Percentiles rank a stretch among this genome's conserved stretches.
These are phyloP conservation scores for Pollenia angustigena DNA, from an alignment of 2,888 invertebrate genomes.

Conservation along the genomic window DNA sequence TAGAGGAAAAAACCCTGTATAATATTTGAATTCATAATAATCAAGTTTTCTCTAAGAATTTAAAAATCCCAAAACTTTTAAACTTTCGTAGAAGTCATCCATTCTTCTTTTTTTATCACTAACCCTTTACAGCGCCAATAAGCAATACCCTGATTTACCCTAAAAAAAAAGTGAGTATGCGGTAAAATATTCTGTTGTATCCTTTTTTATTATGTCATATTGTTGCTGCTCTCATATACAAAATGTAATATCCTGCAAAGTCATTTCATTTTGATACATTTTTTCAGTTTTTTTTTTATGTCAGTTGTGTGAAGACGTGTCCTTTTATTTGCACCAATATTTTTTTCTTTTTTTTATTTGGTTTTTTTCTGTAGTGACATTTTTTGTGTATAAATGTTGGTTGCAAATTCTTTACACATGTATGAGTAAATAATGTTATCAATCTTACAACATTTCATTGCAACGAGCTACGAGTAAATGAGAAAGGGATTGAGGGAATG, in stretches of 20 bases:
- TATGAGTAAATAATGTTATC: slow-evolving; percentile 47
- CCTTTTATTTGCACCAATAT: slow-evolving; percentile 1
- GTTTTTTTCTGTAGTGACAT: slow-evolving; percentile 11
- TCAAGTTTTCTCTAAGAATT: too few relatives aligned
- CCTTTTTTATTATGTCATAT: background rate
- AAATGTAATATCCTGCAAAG: slow-evolving; percentile 64
- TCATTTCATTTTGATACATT: slow-evolving; percentile 18
- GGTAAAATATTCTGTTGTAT: background rate
- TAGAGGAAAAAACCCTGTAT: too few relatives aligned
- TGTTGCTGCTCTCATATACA: slow-evolving; percentile 6
- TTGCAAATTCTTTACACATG: background rate
- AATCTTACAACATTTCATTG: slow-evolving; percentile 29
- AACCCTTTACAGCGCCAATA: too few relatives aligned
- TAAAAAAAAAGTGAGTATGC: background rate
- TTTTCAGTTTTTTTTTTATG: background rate
- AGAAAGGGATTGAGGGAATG: background rate
- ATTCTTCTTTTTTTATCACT: too few relatives aligned
- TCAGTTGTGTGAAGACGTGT: background rate
- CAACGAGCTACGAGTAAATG: background rate
- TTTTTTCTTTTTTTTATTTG: background rate
- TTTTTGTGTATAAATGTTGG: slow-evolving; percentile 5
- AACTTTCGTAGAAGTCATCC: too few relatives aligned
- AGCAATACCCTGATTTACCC: background rate
- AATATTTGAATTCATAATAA: too few relatives aligned
- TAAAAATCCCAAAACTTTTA: too few relatives aligned